Conservation (phyloP, 2,797 vertebrate species). For the Melanotaenia maccullochi region DNA sequence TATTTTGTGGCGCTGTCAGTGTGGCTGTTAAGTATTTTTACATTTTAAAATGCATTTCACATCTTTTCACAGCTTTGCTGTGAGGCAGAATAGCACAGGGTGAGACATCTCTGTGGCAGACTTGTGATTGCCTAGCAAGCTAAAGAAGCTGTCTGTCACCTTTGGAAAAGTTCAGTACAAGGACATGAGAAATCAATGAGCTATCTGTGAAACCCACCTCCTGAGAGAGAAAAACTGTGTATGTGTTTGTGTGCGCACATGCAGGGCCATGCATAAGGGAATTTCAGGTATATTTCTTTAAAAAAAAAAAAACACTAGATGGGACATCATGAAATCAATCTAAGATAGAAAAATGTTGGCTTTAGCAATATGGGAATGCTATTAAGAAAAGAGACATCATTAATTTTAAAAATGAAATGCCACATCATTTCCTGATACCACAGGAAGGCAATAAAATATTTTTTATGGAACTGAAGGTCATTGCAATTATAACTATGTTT, state of each 20-base stretch:
- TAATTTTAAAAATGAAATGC: conserved; percentile 73
- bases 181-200: conserved; percentile 81
- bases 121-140: conserved; percentile 65
- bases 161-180: conserved; percentile 78
- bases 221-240: conserved; percentile 28
- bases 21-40: conserved; percentile 66
- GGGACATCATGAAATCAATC: conserved; percentile 73
- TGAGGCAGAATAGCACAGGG: conserved; percentile 42
- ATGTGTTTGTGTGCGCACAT: conserved; percentile 11
- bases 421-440: conserved; percentile 54
- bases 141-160: conserved; percentile 73
- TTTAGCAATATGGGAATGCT: conserved; percentile 58
- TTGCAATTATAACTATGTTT: conserved; percentile 34
- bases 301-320: conserved; percentile 50
- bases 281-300: conserved; percentile 21
- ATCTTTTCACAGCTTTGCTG: conserved; percentile 61
- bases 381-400: conserved; percentile 61
- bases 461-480: conserved; percentile 27
- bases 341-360: conserved; percentile 58
- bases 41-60: conserved; percentile 65
- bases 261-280: conserved; percentile 18
- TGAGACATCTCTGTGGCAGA: conserved; percentile 52
- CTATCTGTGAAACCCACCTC: conserved; percentile 64
- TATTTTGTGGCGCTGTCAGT: conserved; percentile 59
- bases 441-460: conserved; percentile 38